Evolutionary conservation across 2,113 vertebrate species (phyloP).

Genomic region (Willisornis vidua): DNA sequence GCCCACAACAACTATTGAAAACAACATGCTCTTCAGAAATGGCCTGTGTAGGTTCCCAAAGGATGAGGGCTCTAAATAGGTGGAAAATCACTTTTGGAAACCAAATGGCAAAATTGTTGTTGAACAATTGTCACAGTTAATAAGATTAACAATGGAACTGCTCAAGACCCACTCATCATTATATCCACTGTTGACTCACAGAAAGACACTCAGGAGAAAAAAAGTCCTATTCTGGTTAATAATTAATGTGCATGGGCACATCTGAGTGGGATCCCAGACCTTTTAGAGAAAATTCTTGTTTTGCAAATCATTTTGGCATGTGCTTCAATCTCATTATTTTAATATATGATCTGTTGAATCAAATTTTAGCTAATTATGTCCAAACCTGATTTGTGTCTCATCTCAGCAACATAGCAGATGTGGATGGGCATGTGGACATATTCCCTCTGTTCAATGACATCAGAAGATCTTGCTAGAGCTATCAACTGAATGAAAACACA

Average conservation of each 20-base stretch:
- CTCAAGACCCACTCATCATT: not conserved
- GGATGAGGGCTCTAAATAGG: not conserved
- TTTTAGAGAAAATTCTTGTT: not conserved
- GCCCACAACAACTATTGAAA: not conserved
- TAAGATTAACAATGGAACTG: not conserved
- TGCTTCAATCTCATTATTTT: not conserved
- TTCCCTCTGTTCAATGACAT: not conserved
- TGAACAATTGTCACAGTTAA: not conserved
- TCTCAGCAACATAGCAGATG: not conserved
- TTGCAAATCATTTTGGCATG: not conserved
- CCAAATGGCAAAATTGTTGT: not conserved
- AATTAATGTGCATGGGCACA: accelerated
- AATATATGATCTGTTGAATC: not conserved
- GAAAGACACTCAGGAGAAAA: not conserved
- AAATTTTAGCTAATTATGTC: not conserved
- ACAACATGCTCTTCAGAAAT: not conserved
- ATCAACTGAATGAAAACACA: not conserved
- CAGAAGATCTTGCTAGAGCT: not conserved
- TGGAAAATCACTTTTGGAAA: not conserved
- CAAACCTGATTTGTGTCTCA: not conserved
- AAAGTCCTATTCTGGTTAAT: not conserved
- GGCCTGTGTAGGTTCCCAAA: not conserved
- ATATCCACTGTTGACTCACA: not conserved
- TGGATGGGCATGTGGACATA: not conserved
- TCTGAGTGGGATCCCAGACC: not conserved